Evolutionary conservation across 2,888 invertebrate genomes (phyloP).

Genomic region (Cephus pygmeus): DNA sequence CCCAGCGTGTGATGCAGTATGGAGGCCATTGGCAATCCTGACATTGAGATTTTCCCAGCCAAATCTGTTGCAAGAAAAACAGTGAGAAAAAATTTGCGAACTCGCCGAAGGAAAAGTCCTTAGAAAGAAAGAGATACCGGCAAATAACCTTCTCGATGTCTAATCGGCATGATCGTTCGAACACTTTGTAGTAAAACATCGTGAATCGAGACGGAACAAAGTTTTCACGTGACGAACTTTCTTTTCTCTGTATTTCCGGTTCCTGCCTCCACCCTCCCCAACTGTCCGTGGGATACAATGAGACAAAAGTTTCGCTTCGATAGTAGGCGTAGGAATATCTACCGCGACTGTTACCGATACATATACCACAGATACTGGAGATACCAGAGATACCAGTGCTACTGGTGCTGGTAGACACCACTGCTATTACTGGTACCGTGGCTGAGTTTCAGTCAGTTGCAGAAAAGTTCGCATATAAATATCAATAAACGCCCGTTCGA

Average conservation of each 20-base stretch:
- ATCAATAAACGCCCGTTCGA: slow-evolving; percentile 41
- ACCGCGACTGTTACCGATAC: background rate
- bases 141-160: background rate
- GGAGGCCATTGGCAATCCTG: background rate
- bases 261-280: background rate
- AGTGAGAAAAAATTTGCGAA: background rate
- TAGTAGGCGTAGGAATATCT: background rate
- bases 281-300: background rate
- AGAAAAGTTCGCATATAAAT: slow-evolving; percentile 42
- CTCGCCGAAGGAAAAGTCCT: background rate
- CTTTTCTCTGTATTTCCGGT: background rate
- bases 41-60: background rate
- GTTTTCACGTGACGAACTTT: background rate
- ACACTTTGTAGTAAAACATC: background rate
- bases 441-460: slow-evolving; percentile 26
- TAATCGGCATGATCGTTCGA: background rate
- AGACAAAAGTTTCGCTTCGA: background rate
- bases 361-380: background rate
- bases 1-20: background rate
- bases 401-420: background rate
- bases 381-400: background rate
- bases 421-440: background rate
- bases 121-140: background rate
- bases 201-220: background rate
- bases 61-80: background rate